These are phyloP conservation scores for Drosophila picticornis DNA, from an alignment of 2,888 invertebrate species.

Conservation along the genomic window DNA sequence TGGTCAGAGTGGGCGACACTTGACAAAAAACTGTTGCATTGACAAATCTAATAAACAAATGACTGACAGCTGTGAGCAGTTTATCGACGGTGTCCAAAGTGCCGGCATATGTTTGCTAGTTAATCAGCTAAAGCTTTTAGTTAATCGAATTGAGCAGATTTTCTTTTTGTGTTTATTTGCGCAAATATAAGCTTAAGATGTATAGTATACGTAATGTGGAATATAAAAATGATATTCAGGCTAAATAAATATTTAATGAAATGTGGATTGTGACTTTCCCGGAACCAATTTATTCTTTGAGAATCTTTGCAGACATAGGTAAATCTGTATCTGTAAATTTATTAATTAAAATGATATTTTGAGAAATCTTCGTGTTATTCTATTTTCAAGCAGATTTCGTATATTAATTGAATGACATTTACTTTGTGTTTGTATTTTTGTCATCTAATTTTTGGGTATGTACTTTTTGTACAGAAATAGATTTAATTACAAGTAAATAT, in stretches of 20 bases:
- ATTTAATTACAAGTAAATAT: not conserved
- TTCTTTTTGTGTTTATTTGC: not conserved
- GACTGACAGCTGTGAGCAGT: slow-evolving; percentile 57
- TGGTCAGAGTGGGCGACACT: slow-evolving; percentile 22
- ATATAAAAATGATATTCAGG: not conserved
- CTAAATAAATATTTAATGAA: not conserved
- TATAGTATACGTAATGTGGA: not conserved
- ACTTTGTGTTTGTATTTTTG: not conserved
- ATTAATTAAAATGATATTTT: not conserved
- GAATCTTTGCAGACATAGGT: not conserved
- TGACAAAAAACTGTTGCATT: slow-evolving; percentile 65
- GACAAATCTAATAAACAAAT: slow-evolving; percentile 80
- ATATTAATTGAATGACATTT: not conserved
- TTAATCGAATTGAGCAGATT: slow-evolving; percentile 27
- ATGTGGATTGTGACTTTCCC: not conserved
- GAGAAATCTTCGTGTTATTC: not conserved
- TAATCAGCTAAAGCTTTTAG: slow-evolving; percentile 43
- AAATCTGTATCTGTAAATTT: accelerated
- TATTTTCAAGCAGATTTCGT: too few relatives aligned
- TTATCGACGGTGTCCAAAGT: slow-evolving; percentile 33
- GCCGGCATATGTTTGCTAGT: slow-evolving; percentile 26
- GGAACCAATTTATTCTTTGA: not conserved
- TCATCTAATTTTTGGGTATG: not conserved
- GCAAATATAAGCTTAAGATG: not conserved
- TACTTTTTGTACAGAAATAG: not conserved